Percentiles rank a stretch among this genome's conserved stretches.
Evolutionary conservation across 2,113 vertebrate species (phyloP).

Genomic region (Rhineura floridana): DNA sequence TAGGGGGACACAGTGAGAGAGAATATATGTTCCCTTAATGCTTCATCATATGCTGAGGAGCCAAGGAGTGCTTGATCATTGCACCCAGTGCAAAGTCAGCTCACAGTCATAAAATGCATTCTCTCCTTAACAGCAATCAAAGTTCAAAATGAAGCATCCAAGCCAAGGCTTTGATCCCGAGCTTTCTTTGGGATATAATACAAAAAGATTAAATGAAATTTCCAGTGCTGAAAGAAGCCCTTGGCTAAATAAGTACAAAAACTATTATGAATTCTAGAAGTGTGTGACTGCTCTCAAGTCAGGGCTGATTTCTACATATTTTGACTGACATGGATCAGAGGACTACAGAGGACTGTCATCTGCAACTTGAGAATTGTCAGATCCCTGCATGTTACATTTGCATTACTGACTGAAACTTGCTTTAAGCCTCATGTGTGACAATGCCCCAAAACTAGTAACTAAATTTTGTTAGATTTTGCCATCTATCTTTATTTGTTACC

Average conservation of each 20-base stretch:
- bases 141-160: slow-evolving; percentile 52
- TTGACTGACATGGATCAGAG: neutral
- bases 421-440: too few relatives aligned
- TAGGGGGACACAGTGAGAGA: neutral
- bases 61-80: slow-evolving; percentile 26
- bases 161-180: slow-evolving; percentile 54
- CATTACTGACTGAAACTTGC: neutral
- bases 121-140: slow-evolving; percentile 59
- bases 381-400: neutral
- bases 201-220: slow-evolving; percentile 10
- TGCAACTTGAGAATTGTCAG: neutral
- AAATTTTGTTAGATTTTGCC: neutral
- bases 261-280: neutral
- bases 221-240: neutral
- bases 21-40: neutral
- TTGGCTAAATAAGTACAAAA: neutral
- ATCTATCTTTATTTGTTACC: neutral
- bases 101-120: slow-evolving; percentile 51
- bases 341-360: neutral
- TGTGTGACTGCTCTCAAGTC: neutral
- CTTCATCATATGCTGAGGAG: slow-evolving; percentile 11
- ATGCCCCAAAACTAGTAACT: too few relatives aligned
- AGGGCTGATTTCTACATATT: neutral
- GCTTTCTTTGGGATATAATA: slow-evolving; percentile 20
- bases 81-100: slow-evolving; percentile 45